phyloP scores from a whole-genome alignment of 2,797 vertebrate species.

The Forpus xanthops region DNA sequence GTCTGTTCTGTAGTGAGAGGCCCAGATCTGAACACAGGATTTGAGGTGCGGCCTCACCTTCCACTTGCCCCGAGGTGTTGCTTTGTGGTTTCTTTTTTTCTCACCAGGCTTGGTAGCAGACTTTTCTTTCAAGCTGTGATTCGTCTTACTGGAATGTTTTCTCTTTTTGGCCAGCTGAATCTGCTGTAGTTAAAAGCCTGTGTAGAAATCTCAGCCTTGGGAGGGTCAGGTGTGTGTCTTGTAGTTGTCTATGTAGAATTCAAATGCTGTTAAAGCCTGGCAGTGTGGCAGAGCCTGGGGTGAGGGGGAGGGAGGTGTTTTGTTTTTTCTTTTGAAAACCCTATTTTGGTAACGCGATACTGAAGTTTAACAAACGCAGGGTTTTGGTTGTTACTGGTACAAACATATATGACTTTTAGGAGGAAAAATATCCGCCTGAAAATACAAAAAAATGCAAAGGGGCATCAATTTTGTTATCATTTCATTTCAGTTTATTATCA shows the following conservation, averaged over 20 bases:
- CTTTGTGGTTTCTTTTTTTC: accelerated
- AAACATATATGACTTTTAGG: not conserved
- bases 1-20: not conserved
- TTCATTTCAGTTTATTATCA: not conserved
- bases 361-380: not conserved
- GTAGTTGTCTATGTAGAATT: accelerated
- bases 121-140: not conserved
- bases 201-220: not conserved
- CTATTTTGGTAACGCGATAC: not conserved
- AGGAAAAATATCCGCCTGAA: not conserved
- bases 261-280: not conserved
- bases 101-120: not conserved
- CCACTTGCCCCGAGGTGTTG: accelerated
- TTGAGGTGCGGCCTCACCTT: not conserved
- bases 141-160: not conserved
- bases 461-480: not conserved
- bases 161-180: not conserved
- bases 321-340: not conserved
- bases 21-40: not conserved
- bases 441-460: not conserved
- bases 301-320: not conserved
- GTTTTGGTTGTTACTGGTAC: not conserved
- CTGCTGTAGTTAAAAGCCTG: not conserved
- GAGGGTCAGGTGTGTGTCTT: not conserved
- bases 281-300: not conserved